A percentile compares a stretch with the other conserved stretches of the same genome.
Evolutionary conservation across 2,797 vertebrate species (phyloP).

Genomic region (Argya squamiceps): DNA sequence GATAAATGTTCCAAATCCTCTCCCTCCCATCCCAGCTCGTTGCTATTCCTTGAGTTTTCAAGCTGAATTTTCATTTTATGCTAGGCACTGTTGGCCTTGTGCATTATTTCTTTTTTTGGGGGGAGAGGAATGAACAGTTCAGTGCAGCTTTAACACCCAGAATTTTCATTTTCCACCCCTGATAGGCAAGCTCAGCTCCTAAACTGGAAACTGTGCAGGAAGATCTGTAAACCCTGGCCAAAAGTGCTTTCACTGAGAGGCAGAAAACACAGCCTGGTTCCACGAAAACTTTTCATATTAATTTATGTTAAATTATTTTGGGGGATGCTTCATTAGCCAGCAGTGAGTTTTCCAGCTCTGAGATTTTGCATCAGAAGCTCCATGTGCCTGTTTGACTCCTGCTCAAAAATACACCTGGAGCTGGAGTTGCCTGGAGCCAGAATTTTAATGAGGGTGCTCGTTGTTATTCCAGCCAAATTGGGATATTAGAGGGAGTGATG

Average conservation of each 20-base stretch:
- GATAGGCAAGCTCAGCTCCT: background rate
- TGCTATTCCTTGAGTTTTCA: background rate
- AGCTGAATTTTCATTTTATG: background rate
- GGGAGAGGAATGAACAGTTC: background rate
- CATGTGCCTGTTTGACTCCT: background rate
- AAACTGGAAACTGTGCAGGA: background rate
- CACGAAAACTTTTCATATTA: background rate
- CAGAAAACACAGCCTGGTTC: background rate
- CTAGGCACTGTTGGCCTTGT: background rate
- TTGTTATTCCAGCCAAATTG: conserved; percentile 16
- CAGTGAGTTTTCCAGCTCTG: background rate
- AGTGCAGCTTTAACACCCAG: background rate
- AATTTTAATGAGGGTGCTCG: background rate
- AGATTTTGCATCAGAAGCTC: background rate
- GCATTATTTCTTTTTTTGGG: no score
- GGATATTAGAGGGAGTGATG: background rate
- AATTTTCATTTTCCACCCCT: background rate
- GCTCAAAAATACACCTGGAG: conserved; percentile 17
- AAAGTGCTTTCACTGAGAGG: background rate
- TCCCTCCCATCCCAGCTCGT: background rate
- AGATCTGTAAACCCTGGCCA: background rate
- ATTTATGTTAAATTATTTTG: conserved; percentile 39
- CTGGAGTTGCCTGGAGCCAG: background rate
- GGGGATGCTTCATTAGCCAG: background rate
- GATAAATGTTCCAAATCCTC: rapidly evolving